Conservation (phyloP, 2,888 invertebrate genomes). For the Mylabris sibirica region DNA sequence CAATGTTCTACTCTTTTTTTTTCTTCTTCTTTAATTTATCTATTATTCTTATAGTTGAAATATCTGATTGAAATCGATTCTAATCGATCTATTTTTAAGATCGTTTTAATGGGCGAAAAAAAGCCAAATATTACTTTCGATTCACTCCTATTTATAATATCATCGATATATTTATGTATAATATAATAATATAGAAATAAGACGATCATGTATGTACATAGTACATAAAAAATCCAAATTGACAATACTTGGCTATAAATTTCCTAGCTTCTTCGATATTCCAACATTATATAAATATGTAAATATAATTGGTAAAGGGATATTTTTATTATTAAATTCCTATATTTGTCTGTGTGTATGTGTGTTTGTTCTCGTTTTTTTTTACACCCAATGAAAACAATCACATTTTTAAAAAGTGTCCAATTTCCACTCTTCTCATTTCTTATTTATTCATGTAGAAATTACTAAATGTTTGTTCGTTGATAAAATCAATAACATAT, state of each 20-base stretch:
- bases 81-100: not conserved
- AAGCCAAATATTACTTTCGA: conserved; percentile 46
- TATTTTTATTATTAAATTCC: conserved; percentile 25
- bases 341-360: not conserved
- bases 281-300: conserved; percentile 29
- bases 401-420: conserved; percentile 56
- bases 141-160: not conserved
- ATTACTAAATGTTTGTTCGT: conserved; percentile 57
- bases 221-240: conserved; percentile 53
- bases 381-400: conserved; percentile 45
- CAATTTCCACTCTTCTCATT: conserved; percentile 36
- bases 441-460: conserved; percentile 45
- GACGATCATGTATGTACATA: conserved; percentile 57
- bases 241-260: conserved; percentile 27
- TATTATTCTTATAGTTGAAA: conserved; percentile 43
- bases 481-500: conserved; percentile 48
- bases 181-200: not conserved
- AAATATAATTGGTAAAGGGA: conserved; percentile 28
- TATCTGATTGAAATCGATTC: conserved; percentile 45
- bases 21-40: conserved; percentile 29
- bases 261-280: conserved; percentile 27
- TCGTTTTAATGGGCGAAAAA: too few relatives aligned
- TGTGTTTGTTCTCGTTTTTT: conserved; percentile 9
- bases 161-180: not conserved
- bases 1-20: conserved; percentile 59